Evolutionary conservation across 2,113 vertebrate genomes (phyloP).

Genomic region (Salvelinus alpinus): DNA sequence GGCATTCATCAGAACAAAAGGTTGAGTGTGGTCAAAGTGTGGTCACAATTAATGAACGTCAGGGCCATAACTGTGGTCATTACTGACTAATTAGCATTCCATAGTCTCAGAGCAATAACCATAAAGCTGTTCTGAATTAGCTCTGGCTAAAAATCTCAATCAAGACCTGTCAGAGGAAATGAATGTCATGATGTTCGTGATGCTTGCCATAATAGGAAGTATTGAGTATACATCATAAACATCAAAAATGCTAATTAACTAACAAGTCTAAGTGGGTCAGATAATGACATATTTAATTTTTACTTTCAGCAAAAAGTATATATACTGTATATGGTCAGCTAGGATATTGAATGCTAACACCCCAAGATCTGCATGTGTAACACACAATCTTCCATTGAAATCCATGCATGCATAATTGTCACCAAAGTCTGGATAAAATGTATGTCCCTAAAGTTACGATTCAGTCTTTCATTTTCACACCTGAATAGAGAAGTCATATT

Average conservation of each 20-base stretch:
- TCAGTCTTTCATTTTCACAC: too few species aligned
- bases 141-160: slow-evolving; percentile 22
- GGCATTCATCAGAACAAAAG: not conserved
- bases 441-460: too few species aligned
- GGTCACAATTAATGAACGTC: slow-evolving; percentile 33
- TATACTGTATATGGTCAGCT: too few species aligned
- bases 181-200: slow-evolving; percentile 32
- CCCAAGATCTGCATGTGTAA: too few species aligned
- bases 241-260: slow-evolving; percentile 16
- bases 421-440: too few species aligned
- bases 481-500: too few species aligned
- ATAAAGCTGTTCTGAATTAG: slow-evolving; percentile 49
- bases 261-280: not conserved
- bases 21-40: slow-evolving; percentile 36
- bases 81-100: slow-evolving; percentile 54
- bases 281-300: too few species aligned
- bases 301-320: too few species aligned
- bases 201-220: slow-evolving; percentile 33
- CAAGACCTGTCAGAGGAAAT: slow-evolving; percentile 25
- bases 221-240: slow-evolving; percentile 15
- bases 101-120: slow-evolving; percentile 39
- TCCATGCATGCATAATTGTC: too few species aligned
- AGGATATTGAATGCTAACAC: too few species aligned
- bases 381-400: too few species aligned
- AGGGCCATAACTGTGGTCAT: slow-evolving; percentile 43